phyloP scores from a whole-genome alignment of 2,797 vertebrate genomes.

The Leucoraja ocellata region DNA sequence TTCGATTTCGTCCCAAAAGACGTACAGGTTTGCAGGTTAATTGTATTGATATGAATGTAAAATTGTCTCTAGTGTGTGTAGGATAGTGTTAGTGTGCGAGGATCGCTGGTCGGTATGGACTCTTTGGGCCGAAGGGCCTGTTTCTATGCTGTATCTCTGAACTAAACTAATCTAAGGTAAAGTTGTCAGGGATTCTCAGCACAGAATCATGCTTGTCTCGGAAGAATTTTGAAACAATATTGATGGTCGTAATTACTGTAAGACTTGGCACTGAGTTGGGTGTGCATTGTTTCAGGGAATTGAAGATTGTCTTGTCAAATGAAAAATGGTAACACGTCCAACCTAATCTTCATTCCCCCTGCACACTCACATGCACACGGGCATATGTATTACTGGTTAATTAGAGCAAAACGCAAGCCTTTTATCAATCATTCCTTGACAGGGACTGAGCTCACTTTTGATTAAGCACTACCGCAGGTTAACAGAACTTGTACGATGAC shows the following conservation, averaged over 20 bases:
- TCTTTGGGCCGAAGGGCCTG: too few relatives aligned
- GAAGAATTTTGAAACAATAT: neutral
- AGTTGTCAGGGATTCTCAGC: neutral
- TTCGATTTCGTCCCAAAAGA: too few relatives aligned
- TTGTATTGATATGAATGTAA: too few relatives aligned
- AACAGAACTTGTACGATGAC: neutral
- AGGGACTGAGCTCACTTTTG: neutral
- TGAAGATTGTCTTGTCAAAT: slow-evolving; percentile 21
- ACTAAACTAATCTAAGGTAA: neutral
- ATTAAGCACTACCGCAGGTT: neutral
- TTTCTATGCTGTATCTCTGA: too few relatives aligned
- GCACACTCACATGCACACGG: neutral
- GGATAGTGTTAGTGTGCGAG: too few relatives aligned
- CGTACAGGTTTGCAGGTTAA: too few relatives aligned
- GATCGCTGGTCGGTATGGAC: too few relatives aligned
- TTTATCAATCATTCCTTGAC: slow-evolving; percentile 6
- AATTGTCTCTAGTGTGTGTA: too few relatives aligned
- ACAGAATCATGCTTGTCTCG: neutral
- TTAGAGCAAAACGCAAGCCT: neutral
- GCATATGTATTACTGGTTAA: neutral
- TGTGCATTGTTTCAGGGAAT: neutral
- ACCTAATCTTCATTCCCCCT: neutral
- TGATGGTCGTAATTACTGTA: neutral
- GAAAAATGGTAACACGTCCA: slow-evolving; percentile 1
- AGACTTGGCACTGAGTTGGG: neutral